Evolutionary conservation across 2,113 vertebrate species (phyloP), one percentile per base, ranked within the genome.

Genomic region (Stigmatopora nigra): DNA sequence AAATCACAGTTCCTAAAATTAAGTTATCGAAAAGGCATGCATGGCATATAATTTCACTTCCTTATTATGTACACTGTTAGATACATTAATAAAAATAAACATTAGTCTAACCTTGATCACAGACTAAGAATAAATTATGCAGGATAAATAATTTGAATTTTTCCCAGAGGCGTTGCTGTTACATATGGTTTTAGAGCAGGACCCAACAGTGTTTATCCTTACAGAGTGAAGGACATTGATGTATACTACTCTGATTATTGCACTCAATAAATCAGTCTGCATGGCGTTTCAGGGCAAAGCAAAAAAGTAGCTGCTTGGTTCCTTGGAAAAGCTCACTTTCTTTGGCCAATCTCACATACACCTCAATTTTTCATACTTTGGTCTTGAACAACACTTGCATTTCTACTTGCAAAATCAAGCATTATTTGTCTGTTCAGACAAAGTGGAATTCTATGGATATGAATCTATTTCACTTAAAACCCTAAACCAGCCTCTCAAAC

Each of bases 211-310:
- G 74, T 72, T 75, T 60, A 61, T 20, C 66, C 44, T 49, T 73
- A 83, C 61, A 72, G 72, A 72, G 70, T 58, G 17, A 72, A 76
- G 69, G 72, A n/a, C 63, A 61, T 65, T 69, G 82, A 85, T 79
- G 70, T 77, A 81, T 70, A 70, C 66, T 74, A 31, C 3, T 3
- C 69, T 38, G 72, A 85, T 86, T 81, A 84, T 80, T 79, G 68
- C 61, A 68, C 76, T 75, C 69, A 80, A 72, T 88, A 84, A 87
- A 89, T 85, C 78, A 79, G 82, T 84, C 82, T 80, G 58, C 69
- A 67, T 70, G 52, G 47, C 57, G 66, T 36, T 55, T 65, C 65
- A 67, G 61, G 69, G 66, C 67, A 36, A 63, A 48, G 73, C 49
- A 68, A 62, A 56, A 38, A 9, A 58, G n/a, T 64, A 71, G 68